A percentile compares a stretch with the other conserved stretches of the same genome.
These are phyloP conservation scores for Syrrhaptes paradoxus DNA, from an alignment of 2,113 vertebrate genomes.

Conservation along the genomic window DNA sequence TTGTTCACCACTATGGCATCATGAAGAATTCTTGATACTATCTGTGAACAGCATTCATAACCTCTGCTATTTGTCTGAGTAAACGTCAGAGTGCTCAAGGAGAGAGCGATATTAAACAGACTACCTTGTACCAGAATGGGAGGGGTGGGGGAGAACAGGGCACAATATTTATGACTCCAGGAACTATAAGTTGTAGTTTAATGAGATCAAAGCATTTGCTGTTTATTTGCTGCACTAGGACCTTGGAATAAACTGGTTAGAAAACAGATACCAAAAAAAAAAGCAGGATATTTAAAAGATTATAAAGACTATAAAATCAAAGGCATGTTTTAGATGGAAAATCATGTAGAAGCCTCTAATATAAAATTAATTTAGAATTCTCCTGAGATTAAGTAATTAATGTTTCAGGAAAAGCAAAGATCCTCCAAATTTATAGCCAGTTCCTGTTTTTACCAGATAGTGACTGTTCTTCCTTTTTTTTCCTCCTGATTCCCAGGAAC, in stretches of 20 bases:
- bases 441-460: conserved; percentile 64
- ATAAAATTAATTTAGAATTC: conserved; percentile 74
- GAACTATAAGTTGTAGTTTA: conserved; percentile 84
- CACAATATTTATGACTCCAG: conserved; percentile 80
- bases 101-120: conserved; percentile 86
- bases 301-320: conserved; percentile 67
- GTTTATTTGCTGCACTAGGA: conserved; percentile 75
- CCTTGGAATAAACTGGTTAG: conserved; percentile 73
- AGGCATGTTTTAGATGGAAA: conserved; percentile 61
- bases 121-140: conserved; percentile 75
- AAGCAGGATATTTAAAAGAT: conserved; percentile 65
- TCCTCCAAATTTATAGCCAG: conserved; percentile 52
- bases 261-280: conserved; percentile 56
- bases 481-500: background rate
- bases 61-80: conserved; percentile 84
- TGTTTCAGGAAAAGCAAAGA: conserved; percentile 62
- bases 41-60: conserved; percentile 81
- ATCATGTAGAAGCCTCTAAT: conserved; percentile 50
- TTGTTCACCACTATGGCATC: conserved; percentile 76
- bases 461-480: background rate
- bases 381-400: conserved; percentile 72
- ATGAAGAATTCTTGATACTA: conserved; percentile 81
- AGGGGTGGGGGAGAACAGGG: conserved; percentile 74
- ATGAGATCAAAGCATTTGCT: conserved; percentile 82
- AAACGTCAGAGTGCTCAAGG: conserved; percentile 80